A percentile compares a stretch with the other conserved stretches of the same genome.
Conservation (phyloP, 2,113 vertebrate species). For the Anser cygnoides region DNA sequence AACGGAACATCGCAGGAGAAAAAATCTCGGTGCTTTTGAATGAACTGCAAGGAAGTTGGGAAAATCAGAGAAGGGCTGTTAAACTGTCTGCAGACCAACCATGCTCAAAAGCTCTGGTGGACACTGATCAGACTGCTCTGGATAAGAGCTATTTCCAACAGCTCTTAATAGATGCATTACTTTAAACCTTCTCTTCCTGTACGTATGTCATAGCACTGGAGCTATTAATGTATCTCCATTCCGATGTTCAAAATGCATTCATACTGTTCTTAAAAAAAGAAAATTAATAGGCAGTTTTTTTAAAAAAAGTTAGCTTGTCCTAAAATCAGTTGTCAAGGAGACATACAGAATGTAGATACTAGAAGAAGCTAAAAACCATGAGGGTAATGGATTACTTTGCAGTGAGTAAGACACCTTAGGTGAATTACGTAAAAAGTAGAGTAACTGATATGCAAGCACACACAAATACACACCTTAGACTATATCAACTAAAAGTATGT, state of each 20-base stretch:
- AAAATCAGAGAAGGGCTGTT: background rate
- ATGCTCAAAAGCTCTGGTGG: background rate
- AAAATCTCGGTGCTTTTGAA: background rate
- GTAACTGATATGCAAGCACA: background rate
- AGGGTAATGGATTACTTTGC: background rate
- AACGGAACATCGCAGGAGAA: background rate
- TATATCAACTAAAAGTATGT: background rate
- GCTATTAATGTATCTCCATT: background rate
- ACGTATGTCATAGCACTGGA: accelerated
- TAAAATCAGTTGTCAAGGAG: background rate
- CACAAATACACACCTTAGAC: background rate
- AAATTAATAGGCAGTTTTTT: background rate
- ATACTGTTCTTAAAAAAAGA: background rate
- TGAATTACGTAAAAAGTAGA: background rate
- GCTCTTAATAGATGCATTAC: background rate
- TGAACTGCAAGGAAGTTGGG: background rate
- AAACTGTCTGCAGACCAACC: background rate
- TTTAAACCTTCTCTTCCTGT: background rate
- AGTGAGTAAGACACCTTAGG: background rate
- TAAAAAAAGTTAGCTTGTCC: background rate
- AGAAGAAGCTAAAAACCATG: background rate
- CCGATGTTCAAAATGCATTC: background rate
- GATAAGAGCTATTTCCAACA: background rate
- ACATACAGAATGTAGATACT: background rate
- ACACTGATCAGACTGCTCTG: background rate